Conservation (phyloP, 2,888 invertebrate genomes). For the Cheiracanthium punctorium region DNA sequence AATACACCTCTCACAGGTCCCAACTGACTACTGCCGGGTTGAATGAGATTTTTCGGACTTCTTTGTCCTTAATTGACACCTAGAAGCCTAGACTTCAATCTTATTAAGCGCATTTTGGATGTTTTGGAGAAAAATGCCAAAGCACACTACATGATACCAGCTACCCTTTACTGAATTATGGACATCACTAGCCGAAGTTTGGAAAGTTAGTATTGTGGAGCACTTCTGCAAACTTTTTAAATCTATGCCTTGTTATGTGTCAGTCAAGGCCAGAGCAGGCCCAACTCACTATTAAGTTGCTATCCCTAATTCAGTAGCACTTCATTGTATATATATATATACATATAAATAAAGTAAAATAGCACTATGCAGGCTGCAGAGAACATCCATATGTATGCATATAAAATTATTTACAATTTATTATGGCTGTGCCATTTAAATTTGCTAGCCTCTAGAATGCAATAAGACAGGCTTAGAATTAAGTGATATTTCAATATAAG, state of each 20-base stretch:
- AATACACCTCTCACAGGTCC: not conserved
- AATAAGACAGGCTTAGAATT: too few species aligned
- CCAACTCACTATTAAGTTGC: not conserved
- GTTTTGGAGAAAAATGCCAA: slow-evolving; percentile 5
- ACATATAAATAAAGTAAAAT: too few species aligned
- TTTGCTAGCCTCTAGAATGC: too few species aligned
- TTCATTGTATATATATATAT: too few species aligned
- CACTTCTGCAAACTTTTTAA: not conserved
- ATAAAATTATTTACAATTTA: too few species aligned
- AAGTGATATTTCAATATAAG: too few species aligned
- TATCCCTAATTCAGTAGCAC: not conserved
- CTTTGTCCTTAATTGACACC: not conserved
- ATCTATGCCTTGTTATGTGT: not conserved
- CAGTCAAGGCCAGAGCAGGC: not conserved
- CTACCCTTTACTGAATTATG: not conserved
- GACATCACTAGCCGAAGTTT: slow-evolving; percentile 1
- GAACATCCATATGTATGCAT: too few species aligned
- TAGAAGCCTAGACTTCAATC: not conserved
- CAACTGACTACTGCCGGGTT: too few species aligned
- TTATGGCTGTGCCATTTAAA: too few species aligned
- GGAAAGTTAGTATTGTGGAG: not conserved
- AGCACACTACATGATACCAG: not conserved
- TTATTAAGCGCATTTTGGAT: not conserved
- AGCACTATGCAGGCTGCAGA: too few species aligned
- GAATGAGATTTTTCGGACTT: not conserved